Base-by-base conservation (phyloP, 2,113 vertebrate genomes). In the Nibea coibor region DNA sequence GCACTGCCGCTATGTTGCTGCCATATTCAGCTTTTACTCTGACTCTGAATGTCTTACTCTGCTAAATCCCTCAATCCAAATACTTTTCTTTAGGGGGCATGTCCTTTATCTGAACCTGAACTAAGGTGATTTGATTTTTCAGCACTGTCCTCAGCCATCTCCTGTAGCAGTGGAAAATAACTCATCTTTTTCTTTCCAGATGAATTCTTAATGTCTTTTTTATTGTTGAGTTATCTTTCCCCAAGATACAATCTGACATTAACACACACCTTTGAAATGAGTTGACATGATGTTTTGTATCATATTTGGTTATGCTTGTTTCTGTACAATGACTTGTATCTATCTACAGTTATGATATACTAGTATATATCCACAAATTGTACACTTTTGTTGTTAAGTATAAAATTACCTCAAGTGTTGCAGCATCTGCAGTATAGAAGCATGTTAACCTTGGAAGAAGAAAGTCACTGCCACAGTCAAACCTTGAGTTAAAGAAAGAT, bases 1-100 rank as follows among this genome's bases (percentile, higher is more conserved):
- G 8, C 35, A 35, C 9, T 20, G 8, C 15, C 31, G 15, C 24
- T 73, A 4, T 20, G 39, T 14, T 58, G 39, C 43, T 61, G 43
- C 24, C 19, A 35, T 19, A 72, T 47, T 71, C 16, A 59, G 4
- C 22, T 72, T 48, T 61, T 48, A 48, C 12, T 72, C n/a, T 72
- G 53, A 72, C 16, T 58, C 12, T 11, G 20, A 50, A 35, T 22
- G 58, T 39, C 26, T 72, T 5, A 59, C 43, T 58, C 71, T 28
- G 31, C 2, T 50, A 67, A 50, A 67, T 50, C 24, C 45, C 5
- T 16, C 9, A 28, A 20, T 28, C 10, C 17, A 31, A 15, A n/a
- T 15, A n/a, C 19, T 51, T 68, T 51, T 67, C 65, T 67, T 51
- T 9, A 53, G 1, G 2, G 26, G 19, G 10, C 65, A 51, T 51